Evolutionary conservation across 2,888 invertebrate species (phyloP).

Genomic region (Hyles lineata): DNA sequence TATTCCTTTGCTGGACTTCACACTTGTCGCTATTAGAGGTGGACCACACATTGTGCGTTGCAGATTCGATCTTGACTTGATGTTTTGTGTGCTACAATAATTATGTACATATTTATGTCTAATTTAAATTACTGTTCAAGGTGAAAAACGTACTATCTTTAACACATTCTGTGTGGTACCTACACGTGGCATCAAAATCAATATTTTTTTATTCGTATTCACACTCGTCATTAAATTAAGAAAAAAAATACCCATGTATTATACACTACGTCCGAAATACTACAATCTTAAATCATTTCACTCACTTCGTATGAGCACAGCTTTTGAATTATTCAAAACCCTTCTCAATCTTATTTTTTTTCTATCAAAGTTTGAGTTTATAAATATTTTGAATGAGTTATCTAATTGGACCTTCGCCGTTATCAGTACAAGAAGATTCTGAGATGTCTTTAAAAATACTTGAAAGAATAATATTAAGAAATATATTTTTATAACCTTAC

Average conservation of each 20-base stretch:
- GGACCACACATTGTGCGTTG: neutral
- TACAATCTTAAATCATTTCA: conserved; percentile 7
- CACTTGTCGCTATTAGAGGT: neutral
- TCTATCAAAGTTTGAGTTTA: neutral
- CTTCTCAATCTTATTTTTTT: neutral
- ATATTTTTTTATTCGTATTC: neutral
- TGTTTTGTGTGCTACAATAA: neutral
- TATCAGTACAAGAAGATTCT: neutral
- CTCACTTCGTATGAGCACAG: neutral
- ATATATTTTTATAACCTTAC: conserved; percentile 33
- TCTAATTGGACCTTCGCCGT: neutral
- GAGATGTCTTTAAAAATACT: neutral
- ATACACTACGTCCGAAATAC: neutral
- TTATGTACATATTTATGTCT: no score
- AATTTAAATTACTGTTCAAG: no score
- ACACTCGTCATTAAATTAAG: neutral
- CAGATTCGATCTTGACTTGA: neutral
- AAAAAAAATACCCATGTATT: neutral
- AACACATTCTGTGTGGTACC: neutral
- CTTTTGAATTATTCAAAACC: neutral
- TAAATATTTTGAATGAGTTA: neutral
- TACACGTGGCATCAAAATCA: neutral
- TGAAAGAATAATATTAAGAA: conserved; percentile 5
- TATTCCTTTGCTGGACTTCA: no score
- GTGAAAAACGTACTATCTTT: no score